Base-by-base conservation (phyloP, 1,140 invertebrate genomes). In the Lepidotrigona ventralis region DNA sequence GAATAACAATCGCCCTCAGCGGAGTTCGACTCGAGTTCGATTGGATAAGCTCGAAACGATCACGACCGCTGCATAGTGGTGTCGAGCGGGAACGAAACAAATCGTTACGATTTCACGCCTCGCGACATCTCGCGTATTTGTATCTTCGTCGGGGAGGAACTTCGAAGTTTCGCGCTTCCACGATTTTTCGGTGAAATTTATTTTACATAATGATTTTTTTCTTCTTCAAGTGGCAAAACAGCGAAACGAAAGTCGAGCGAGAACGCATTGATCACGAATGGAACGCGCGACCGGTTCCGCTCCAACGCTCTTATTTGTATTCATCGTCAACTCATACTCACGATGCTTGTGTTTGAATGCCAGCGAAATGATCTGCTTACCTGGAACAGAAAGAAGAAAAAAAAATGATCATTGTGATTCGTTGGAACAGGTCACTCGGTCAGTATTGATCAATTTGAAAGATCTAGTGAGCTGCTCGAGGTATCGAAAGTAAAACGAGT, bases 331-430 rank as follows among this genome's bases (percentile, higher is more conserved):
- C n/a, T n/a, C n/a, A 79, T 66, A 83, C 56, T 83, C 72, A 63
- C 58, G 60, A 46, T 46, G 39, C n/a, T 73, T 60, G 39, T 8
- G 26, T 60, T 80, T 53, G 66, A 72, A 33, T 33, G 69, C 66
- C 23, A 26, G 17, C 60, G 71, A 66, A 66, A 66, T 51, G 71
- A 75, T 56, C 56, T 68, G 51, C 81, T 90, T 85, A 90, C 89
- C 87, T 88, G 83, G 58, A 90, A 90, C 81, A 89, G 23, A 83
- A 76, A 82, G 83, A 73, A 69, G 23, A 89, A 19, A 83, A 76
- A 78, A 69, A 23, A 15, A 58, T 70, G 60, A 17, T 56, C 79
- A 75, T 81, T 74, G 51, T 46, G 15, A 23, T 51, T 74, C 60
- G 29, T 39, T 46, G 23, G 71, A 29, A 81, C 46, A 29, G 46